Conservation (phyloP, 2,113 vertebrate genomes). For the Apistogramma diplotaenia region DNA sequence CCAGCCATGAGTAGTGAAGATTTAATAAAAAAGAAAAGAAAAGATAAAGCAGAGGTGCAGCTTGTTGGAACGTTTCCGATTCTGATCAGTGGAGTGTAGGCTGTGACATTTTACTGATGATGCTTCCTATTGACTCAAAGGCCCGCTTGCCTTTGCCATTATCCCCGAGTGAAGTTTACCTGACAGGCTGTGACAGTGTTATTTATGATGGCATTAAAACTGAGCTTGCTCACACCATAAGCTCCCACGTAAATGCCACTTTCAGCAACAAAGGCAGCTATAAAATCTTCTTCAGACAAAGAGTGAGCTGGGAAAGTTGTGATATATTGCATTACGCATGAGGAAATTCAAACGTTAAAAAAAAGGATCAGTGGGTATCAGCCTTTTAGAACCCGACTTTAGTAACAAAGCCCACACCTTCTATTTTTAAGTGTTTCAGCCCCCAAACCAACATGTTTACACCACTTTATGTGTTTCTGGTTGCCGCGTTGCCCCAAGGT, state of each 20-base stretch:
- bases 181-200: constrained; percentile 65
- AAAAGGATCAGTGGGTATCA: not conserved
- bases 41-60: not conserved
- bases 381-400: not conserved
- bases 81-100: constrained; percentile 26
- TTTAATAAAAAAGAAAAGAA: not conserved
- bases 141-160: constrained; percentile 14
- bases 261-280: constrained; percentile 33
- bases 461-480: not conserved
- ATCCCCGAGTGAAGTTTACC: constrained; percentile 40
- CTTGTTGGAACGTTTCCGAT: not conserved
- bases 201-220: constrained; percentile 69
- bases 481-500: not conserved
- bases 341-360: not conserved
- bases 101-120: constrained; percentile 57
- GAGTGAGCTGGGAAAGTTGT: constrained; percentile 10
- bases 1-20: not conserved
- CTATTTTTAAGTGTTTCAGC: not conserved
- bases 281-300: constrained; percentile 22
- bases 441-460: not conserved
- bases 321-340: not conserved
- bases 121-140: constrained; percentile 17
- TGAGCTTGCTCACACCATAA: constrained; percentile 41
- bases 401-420: not conserved
- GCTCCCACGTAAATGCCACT: constrained; percentile 44